Evolutionary conservation across 1,140 invertebrate genomes (phyloP).

Genomic region (Lepidurus apus): DNA sequence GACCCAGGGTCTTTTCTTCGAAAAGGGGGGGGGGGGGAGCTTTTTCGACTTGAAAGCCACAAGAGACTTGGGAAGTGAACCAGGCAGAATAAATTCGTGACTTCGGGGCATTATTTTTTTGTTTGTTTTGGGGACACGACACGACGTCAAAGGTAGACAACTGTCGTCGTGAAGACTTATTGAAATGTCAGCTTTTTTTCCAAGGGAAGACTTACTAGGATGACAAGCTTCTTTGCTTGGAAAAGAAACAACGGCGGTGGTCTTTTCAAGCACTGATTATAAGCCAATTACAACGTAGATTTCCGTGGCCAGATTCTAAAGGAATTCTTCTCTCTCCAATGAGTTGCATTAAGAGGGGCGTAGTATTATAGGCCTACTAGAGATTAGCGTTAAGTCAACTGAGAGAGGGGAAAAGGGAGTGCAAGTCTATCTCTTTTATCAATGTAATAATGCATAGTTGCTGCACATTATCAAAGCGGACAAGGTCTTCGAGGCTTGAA

Average conservation of each 20-base stretch:
- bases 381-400: background rate
- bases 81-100: background rate
- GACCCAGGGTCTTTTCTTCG: too few species aligned
- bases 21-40: too few species aligned
- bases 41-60: background rate
- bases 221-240: background rate
- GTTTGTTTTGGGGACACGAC: background rate
- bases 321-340: background rate
- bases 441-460: background rate
- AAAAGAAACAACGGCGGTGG: background rate
- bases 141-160: background rate
- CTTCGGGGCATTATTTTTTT: background rate
- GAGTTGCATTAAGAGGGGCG: background rate
- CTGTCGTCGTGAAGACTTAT: background rate
- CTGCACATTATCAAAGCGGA: constrained; percentile 5
- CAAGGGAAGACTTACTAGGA: background rate
- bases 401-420: background rate
- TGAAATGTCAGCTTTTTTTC: background rate
- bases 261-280: background rate
- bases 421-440: background rate
- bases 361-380: background rate
- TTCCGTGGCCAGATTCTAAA: background rate
- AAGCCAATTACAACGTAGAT: background rate
- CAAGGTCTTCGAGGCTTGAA: background rate
- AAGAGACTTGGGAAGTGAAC: background rate